Base-by-base conservation (phyloP, 2,797 vertebrate species). In the Lepilemur septentrionalis region DNA sequence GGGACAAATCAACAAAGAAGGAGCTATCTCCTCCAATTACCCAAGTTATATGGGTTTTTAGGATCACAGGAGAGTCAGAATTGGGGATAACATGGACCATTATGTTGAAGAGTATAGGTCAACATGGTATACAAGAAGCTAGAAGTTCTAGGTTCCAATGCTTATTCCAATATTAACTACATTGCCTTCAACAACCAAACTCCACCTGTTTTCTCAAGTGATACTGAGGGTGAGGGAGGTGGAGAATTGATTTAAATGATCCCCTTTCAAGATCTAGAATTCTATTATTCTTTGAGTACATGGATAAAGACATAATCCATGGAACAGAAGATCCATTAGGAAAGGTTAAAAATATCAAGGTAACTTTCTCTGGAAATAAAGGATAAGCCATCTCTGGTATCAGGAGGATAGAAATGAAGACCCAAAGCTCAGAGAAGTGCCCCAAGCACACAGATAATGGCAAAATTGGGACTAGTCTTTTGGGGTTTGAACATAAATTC, bases 221-320 rank as follows among this genome's bases (percentile, higher is more conserved):
- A 87, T 20, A 25, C 10, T 18, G n/a, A 48, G 14, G 32, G 28
- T 65, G 20, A 72, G n/a, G 35, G 23, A 73, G 3, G 32, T 43
- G 1, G 55, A 18, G 4, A 55, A 87, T 1, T 81, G 17, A 28
- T 88, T 67, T 84, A 79, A 84, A 61, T 35, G 20, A 82, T 63
- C 10, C 94, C 41, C 57, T 84, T 55, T 7, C 13, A 80, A 94
- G 52, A 70, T 23, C 41, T 92, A 76, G 28, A 86, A 76, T 94
- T 95, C 57, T 89, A 25, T 94, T 69, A 93, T 41, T 85, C 96
- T 89, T 89, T 94, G 50, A 91, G 22, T 84, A 43, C 32, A 75
- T 63, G 61, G 18, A 92, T 93, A 96, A 81, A 86, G 28, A 87
- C 30, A 35, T 72, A 93, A 76, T 25, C 59, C 63, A 55, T 88